Evolutionary conservation across 2,113 vertebrate species (phyloP).

Genomic region (Megatriorchis doriae): DNA sequence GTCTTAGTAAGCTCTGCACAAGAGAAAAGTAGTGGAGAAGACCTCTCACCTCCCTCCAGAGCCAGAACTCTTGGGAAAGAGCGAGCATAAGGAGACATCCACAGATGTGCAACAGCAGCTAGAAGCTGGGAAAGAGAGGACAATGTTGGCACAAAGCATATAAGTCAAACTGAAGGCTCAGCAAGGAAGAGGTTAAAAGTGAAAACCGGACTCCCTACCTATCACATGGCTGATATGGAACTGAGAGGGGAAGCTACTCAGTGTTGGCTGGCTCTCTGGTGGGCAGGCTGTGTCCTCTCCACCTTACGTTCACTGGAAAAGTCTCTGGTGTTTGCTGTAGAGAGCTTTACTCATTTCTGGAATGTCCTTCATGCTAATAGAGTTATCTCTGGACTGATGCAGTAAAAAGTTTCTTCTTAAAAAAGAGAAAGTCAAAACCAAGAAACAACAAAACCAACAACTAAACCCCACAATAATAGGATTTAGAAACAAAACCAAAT

Average conservation of each 20-base stretch:
- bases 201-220: background rate
- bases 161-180: background rate
- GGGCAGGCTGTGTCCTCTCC: background rate
- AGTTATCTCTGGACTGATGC: background rate
- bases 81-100: fast-evolving
- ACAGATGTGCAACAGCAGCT: background rate
- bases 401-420: background rate
- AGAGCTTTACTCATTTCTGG: background rate
- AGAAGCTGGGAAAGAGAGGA: background rate
- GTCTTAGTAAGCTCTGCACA: background rate
- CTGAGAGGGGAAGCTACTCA: background rate
- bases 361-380: background rate
- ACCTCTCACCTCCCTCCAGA: background rate
- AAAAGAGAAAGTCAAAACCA: background rate
- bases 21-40: background rate
- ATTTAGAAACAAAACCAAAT: background rate
- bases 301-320: background rate
- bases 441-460: background rate
- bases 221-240: background rate
- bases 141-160: background rate
- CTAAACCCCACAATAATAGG: background rate
- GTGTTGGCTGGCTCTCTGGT: background rate
- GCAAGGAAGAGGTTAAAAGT: background rate
- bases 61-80: background rate
- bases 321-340: background rate